These are phyloP conservation scores for Neuroterus valhalla DNA, from an alignment of 1,140 invertebrate species.

Conservation along the genomic window DNA sequence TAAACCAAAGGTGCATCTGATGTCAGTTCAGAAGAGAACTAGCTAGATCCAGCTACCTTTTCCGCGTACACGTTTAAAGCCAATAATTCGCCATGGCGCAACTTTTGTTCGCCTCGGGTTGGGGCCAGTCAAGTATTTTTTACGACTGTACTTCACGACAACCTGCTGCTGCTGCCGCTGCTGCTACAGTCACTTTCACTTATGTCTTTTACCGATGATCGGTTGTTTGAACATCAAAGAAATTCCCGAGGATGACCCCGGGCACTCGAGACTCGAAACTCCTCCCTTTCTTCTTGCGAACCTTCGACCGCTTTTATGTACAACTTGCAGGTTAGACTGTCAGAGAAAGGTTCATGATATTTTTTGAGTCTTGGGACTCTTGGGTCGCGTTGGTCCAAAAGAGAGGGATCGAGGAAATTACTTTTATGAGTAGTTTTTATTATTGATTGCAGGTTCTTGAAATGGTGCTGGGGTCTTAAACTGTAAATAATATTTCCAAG, in stretches of 20 bases:
- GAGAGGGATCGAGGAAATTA: too few species aligned
- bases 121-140: background rate
- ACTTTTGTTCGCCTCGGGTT: background rate
- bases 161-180: too few species aligned
- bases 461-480: too few species aligned
- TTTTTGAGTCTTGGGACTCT: too few species aligned
- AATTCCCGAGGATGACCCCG: slow-evolving; percentile 5
- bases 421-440: too few species aligned
- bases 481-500: too few species aligned
- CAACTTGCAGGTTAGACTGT: too few species aligned
- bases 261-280: background rate
- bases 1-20: slow-evolving; percentile 31
- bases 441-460: too few species aligned
- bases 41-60: slow-evolving; percentile 35
- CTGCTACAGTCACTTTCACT: slow-evolving; percentile 27
- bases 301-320: background rate
- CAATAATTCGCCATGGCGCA: slow-evolving; percentile 30
- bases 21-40: slow-evolving; percentile 33
- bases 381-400: too few species aligned
- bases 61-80: slow-evolving; percentile 27
- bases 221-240: slow-evolving; percentile 13
- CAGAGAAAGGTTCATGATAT: too few species aligned
- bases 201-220: background rate
- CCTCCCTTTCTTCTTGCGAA: background rate
- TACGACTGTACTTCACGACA: background rate